Percentiles rank a stretch among this genome's conserved stretches.
Conservation (phyloP, 2,113 vertebrate genomes). For the Columba janthina region DNA sequence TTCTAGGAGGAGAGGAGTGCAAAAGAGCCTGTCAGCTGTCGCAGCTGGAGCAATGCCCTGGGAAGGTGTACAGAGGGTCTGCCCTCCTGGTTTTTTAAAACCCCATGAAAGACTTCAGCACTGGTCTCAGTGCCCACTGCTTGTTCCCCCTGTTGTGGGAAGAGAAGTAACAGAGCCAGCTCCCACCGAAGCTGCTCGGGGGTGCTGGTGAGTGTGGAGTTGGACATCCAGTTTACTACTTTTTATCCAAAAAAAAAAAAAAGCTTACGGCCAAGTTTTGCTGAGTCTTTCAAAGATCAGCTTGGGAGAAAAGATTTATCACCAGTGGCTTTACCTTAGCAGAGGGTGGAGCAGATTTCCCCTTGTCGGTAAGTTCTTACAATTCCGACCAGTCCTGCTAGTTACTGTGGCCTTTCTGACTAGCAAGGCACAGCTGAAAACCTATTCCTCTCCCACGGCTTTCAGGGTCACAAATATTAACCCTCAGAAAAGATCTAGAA, state of each 20-base stretch:
- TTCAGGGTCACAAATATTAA: not conserved
- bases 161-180: accelerated
- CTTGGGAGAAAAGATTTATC: slow-evolving; percentile 14
- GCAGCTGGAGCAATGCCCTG: not conserved
- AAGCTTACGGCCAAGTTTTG: not conserved
- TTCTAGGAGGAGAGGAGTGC: not conserved
- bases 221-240: not conserved
- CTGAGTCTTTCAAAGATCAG: slow-evolving; percentile 12
- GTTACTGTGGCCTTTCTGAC: not conserved
- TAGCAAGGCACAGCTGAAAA: not conserved
- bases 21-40: accelerated
- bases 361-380: not conserved
- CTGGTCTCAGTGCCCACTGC: not conserved
- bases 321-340: not conserved
- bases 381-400: not conserved
- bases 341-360: not conserved
- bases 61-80: not conserved
- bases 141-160: not conserved
- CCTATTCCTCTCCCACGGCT: not conserved
- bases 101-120: not conserved
- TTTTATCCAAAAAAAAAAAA: not conserved
- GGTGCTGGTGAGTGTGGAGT: not conserved
- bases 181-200: not conserved
- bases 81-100: not conserved
- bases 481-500: not conserved